Evolutionary conservation across 2,113 vertebrate genomes (phyloP).

Genomic region (Tychaedon coryphoeus): DNA sequence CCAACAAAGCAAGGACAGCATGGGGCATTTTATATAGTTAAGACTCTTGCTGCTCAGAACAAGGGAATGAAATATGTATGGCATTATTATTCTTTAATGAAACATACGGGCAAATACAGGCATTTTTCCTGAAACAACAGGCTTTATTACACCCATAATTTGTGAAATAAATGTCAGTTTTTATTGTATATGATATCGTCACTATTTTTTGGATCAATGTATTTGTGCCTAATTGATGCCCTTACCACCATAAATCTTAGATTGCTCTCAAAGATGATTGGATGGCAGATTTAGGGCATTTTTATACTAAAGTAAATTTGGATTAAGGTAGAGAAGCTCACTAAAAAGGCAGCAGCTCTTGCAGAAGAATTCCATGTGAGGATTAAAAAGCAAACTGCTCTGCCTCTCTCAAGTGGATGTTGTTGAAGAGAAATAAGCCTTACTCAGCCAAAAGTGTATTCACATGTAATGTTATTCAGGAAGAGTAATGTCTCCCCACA

Average conservation of each 20-base stretch:
- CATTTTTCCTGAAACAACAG: slow-evolving; percentile 8
- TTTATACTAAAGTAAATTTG: neutral
- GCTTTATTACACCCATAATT: slow-evolving; percentile 25
- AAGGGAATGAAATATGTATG: slow-evolving; percentile 56
- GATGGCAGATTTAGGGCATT: neutral
- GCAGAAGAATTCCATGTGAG: neutral
- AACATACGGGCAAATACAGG: slow-evolving; percentile 1
- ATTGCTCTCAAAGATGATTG: neutral
- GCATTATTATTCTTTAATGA: slow-evolving; percentile 64
- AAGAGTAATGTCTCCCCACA: neutral
- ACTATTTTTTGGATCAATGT: neutral
- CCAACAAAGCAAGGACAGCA: neutral
- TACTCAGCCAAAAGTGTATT: neutral
- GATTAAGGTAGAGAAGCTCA: neutral
- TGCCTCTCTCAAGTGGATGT: neutral
- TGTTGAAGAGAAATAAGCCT: neutral
- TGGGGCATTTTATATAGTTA: slow-evolving; percentile 29
- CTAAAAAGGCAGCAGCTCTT: neutral
- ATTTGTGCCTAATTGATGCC: neutral
- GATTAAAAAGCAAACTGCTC: neutral
- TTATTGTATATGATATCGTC: neutral
- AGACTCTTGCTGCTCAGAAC: neutral
- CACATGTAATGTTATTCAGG: neutral
- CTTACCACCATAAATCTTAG: neutral
- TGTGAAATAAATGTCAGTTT: slow-evolving; percentile 9